A percentile compares a stretch with the other conserved stretches of the same genome.
Conservation (phyloP, 2,113 vertebrate genomes). For the Paradisaea rubra region DNA sequence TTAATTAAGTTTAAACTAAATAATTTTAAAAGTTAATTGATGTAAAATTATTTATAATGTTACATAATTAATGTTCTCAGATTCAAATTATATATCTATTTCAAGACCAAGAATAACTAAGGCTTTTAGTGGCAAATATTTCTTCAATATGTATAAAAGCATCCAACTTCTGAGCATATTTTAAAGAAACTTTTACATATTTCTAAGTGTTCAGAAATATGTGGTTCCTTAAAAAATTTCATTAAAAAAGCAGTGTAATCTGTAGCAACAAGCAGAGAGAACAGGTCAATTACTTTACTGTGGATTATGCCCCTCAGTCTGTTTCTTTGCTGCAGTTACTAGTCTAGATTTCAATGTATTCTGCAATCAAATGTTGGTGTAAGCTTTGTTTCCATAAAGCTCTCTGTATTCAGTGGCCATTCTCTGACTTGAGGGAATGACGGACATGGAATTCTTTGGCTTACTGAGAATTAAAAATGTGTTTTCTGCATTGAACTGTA, state of each 20-base stretch:
- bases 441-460: neutral
- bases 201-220: neutral
- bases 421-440: neutral
- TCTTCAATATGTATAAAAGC: neutral
- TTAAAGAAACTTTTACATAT: neutral
- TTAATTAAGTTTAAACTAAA: conserved; percentile 32
- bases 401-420: neutral
- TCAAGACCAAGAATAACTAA: neutral
- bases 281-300: neutral
- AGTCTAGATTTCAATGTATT: neutral
- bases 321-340: neutral
- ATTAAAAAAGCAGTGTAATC: neutral
- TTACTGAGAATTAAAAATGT: neutral
- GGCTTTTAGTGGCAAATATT: neutral
- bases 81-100: neutral
- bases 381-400: neutral
- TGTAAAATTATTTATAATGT: neutral
- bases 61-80: neutral
- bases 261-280: neutral
- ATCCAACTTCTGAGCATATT: neutral
- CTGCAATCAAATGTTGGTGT: neutral
- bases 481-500: neutral
- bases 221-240: neutral
- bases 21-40: neutral
- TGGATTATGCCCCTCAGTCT: neutral